Evolutionary conservation across 2,888 invertebrate species (phyloP).

Genomic region (Macaria notata): DNA sequence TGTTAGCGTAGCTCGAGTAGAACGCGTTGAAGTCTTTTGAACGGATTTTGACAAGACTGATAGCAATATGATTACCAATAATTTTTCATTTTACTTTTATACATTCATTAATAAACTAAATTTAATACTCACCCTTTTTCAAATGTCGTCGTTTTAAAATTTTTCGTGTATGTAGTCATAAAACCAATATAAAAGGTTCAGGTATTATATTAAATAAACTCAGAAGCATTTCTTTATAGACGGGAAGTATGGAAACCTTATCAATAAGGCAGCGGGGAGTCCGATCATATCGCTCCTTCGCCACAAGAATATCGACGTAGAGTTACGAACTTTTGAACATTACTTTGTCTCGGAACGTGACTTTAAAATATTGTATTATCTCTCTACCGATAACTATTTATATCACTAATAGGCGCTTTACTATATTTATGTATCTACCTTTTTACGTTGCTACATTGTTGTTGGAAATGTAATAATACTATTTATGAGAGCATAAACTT

Average conservation of each 20-base stretch:
- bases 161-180: slow-evolving; percentile 15
- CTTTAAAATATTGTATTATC: slow-evolving; percentile 51
- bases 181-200: slow-evolving; percentile 45
- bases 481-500: slow-evolving; percentile 29
- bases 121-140: too few species aligned
- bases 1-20: not conserved
- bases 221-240: slow-evolving; percentile 74
- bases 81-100: too few species aligned
- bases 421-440: slow-evolving; percentile 39
- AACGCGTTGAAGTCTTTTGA: slow-evolving; percentile 18
- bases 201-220: slow-evolving; percentile 73
- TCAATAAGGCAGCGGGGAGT: slow-evolving; percentile 79
- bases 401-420: slow-evolving; percentile 36
- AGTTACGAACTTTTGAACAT: slow-evolving; percentile 62
- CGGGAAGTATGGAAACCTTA: slow-evolving; percentile 79
- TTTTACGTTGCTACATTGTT: slow-evolving; percentile 25
- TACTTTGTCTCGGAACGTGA: slow-evolving; percentile 62
- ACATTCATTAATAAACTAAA: too few species aligned
- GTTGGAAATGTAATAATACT: slow-evolving; percentile 28
- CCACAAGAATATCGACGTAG: slow-evolving; percentile 62
- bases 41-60: too few species aligned
- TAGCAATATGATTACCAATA: too few species aligned
- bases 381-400: slow-evolving; percentile 45
- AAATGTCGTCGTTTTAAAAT: too few species aligned
- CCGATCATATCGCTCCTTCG: slow-evolving; percentile 69